Evolutionary conservation across 2,113 vertebrate species (phyloP).

Genomic region (Dunckerocampus dactyliophorus): DNA sequence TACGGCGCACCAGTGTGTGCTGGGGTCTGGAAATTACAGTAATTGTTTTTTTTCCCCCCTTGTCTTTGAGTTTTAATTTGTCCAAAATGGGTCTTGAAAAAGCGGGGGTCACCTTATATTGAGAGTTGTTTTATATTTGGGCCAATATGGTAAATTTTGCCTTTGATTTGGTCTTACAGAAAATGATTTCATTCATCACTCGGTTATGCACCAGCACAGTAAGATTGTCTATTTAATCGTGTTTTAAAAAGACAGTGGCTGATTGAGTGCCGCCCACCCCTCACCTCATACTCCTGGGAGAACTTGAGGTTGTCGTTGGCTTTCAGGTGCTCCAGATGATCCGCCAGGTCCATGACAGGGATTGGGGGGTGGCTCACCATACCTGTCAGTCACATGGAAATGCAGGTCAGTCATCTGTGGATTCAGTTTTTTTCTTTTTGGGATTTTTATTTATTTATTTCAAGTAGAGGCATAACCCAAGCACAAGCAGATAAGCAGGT

Average conservation of each 20-base stretch:
- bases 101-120: too few relatives aligned
- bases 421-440: constrained; percentile 7
- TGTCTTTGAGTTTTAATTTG: too few relatives aligned
- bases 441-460: neutral
- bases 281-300: constrained; percentile 97
- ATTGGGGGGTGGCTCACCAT: constrained; percentile 98
- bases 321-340: constrained; percentile 96
- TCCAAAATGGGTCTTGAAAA: too few relatives aligned
- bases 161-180: constrained; percentile 15
- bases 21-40: too few relatives aligned
- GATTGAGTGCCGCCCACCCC: neutral
- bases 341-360: constrained; percentile 91
- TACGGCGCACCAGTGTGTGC: too few relatives aligned
- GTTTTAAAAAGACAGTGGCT: too few relatives aligned
- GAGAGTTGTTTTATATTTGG: too few relatives aligned
- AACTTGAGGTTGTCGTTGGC: constrained; percentile 99
- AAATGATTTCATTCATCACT: too few relatives aligned
- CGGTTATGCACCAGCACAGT: too few relatives aligned
- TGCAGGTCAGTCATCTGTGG: constrained; percentile 27
- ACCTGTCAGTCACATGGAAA: constrained; percentile 76
- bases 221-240: too few relatives aligned
- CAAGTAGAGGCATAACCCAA: constrained; percentile 9
- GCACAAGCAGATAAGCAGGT: constrained; percentile 56
- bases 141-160: neutral
- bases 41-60: too few relatives aligned